These are phyloP conservation scores for Gobius niger DNA, from an alignment of 2,113 vertebrate genomes.

Conservation along the genomic window DNA sequence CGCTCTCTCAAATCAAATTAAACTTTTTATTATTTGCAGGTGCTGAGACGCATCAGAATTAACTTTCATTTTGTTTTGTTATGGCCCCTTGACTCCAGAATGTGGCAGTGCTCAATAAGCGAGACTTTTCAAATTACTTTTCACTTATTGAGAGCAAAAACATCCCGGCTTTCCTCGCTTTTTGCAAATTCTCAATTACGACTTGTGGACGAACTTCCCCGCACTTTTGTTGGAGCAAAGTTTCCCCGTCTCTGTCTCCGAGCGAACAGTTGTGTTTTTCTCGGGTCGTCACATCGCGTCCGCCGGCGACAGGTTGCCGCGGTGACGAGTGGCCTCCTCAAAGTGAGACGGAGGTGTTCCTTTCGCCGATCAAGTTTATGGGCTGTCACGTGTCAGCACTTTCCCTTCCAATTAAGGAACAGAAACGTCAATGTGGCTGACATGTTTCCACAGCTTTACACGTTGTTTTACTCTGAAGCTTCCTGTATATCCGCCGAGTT, in stretches of 20 bases:
- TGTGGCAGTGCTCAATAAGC: conserved; percentile 10
- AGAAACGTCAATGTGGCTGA: conserved; percentile 10
- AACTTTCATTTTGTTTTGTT: conserved; percentile 18
- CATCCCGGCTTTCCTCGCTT: conserved; percentile 6
- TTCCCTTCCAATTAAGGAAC: conserved; percentile 40
- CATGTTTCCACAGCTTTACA: conserved; percentile 1
- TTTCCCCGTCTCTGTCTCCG: not conserved
- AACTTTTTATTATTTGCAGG: conserved; percentile 11
- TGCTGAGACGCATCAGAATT: conserved; percentile 3
- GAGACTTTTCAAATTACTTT: conserved; percentile 17
- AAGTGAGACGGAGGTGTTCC: conserved; percentile 15
- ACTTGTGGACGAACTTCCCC: not conserved
- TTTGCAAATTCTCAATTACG: conserved; percentile 1
- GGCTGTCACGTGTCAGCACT: conserved; percentile 24
- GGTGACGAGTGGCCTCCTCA: conserved; percentile 3
- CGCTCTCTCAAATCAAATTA: conserved; percentile 9
- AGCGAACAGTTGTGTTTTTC: conserved; percentile 21
- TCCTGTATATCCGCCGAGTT: not conserved
- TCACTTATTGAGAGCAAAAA: conserved; percentile 12
- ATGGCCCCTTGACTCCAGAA: conserved; percentile 7
- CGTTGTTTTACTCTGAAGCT: conserved; percentile 2
- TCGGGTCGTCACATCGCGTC: conserved; percentile 8
- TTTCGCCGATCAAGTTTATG: not conserved
- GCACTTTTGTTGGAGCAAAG: not conserved
- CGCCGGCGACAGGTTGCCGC: not conserved